Base-by-base conservation (phyloP, 2,888 invertebrate species). In the Spodoptera exigua region DNA sequence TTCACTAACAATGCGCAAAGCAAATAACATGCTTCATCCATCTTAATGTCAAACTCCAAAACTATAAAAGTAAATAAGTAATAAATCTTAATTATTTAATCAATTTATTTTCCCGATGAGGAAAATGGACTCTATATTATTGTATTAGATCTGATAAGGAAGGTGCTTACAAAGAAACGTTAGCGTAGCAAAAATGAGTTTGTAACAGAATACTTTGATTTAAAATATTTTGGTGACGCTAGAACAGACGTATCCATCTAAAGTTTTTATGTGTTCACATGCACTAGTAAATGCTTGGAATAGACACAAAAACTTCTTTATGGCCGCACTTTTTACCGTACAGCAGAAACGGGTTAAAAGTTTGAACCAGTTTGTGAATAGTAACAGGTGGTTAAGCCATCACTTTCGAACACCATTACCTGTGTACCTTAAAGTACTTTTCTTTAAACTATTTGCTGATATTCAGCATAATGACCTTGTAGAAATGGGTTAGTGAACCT, bases 341-440 rank as follows among this genome's bases (percentile, higher is more conserved):
- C 16, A 62, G 37, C 43, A 55, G 37, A 13, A 35, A 49, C 18
- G 32, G 46, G 47, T 60, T 55, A 52, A 61, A 59, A 71, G 56
- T 71, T 71, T 54, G 51, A 44, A 54, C 18, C 44, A 53, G 44
- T 60, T 44, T 17, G 32, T 43, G 59, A 57, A 44, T 47, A 44
- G 40, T 72, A 63, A 74, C 73, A 74, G 76, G 73, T 74, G 73
- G 76, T 76, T 71, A 63, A 60, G 53, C 76, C 61, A 58, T 58
- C 49, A 58, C 55, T 74, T 54, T 52, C 51, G 32, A 44, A 58
- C 55, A 55, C 59, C 55, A 44, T 57, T 54, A 61, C n/a, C n/a
- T n/a, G n/a, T 44, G 51, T 44, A 43, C 35, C 13, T 18, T 17
- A 35, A n/a, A 65, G 35, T 37, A 55, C 16, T 49, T 72, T 67